Percentiles rank a stretch among this genome's conserved stretches.
These are phyloP conservation scores for Agrypnus murinus DNA, from an alignment of 2,888 invertebrate species.

Conservation along the genomic window DNA sequence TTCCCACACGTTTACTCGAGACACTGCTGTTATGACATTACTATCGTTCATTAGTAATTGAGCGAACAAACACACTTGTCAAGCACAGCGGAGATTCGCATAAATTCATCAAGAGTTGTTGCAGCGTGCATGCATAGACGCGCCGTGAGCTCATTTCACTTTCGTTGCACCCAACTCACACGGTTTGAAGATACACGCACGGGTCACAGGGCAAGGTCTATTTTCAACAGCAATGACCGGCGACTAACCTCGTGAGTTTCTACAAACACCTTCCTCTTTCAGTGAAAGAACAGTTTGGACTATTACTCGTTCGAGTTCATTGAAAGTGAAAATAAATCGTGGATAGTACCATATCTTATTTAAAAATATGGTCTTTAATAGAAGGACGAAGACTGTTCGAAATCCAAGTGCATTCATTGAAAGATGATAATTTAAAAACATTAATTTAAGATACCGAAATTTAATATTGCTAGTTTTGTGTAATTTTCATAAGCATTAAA, in stretches of 20 bases:
- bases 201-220: constrained; percentile 52
- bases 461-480: no score
- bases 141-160: constrained; percentile 53
- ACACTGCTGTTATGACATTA: constrained; percentile 59
- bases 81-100: constrained; percentile 58
- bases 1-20: constrained; percentile 57
- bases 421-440: no score
- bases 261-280: constrained; percentile 22
- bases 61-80: constrained; percentile 60
- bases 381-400: no score
- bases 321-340: constrained; percentile 33
- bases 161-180: constrained; percentile 52
- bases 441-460: no score
- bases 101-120: constrained; percentile 56
- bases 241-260: constrained; percentile 49
- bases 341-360: neutral
- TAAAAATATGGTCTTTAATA: no score
- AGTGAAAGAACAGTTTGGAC: constrained; percentile 20
- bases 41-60: constrained; percentile 56
- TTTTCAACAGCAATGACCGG: constrained; percentile 54
- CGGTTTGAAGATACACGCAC: constrained; percentile 48
- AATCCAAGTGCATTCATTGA: no score
- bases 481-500: no score
- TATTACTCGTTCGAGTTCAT: constrained; percentile 16
- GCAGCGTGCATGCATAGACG: constrained; percentile 48